These are phyloP conservation scores for Antechinus flavipes DNA, from an alignment of 2,113 vertebrate genomes.

Conservation along the genomic window DNA sequence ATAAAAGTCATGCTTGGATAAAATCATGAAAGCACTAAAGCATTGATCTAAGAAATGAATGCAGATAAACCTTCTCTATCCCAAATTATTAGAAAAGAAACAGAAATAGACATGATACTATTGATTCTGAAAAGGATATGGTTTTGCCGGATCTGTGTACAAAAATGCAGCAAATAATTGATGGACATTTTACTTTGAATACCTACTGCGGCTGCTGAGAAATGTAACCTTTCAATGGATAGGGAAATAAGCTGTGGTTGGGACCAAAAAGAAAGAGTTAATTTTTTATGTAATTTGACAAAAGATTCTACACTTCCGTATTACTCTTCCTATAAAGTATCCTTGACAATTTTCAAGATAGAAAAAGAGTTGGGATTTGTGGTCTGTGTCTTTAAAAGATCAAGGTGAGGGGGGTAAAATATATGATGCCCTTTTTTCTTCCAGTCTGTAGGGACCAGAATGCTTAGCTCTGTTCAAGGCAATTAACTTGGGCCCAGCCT, in stretches of 20 bases:
- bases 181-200: neutral
- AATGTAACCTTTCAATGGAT: neutral
- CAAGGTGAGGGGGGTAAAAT: neutral
- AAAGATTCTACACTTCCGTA: neutral
- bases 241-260: neutral
- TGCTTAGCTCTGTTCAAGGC: constrained; percentile 46
- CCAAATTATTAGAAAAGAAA: constrained; percentile 20
- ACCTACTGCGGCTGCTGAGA: constrained; percentile 45
- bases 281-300: constrained; percentile 22
- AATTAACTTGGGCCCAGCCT: constrained; percentile 62
- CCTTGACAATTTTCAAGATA: neutral
- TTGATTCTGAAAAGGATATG: constrained; percentile 32
- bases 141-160: constrained; percentile 18
- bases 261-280: neutral
- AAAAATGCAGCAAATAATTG: constrained; percentile 17
- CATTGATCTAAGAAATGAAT: constrained; percentile 73
- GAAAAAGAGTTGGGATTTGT: neutral
- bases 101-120: constrained; percentile 1
- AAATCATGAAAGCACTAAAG: constrained; percentile 77
- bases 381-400: constrained; percentile 47
- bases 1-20: constrained; percentile 81
- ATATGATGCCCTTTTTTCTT: neutral
- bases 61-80: constrained; percentile 71
- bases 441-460: neutral
- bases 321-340: neutral